Conservation (phyloP, 2,797 vertebrate genomes). For the Botia kubotai region DNA sequence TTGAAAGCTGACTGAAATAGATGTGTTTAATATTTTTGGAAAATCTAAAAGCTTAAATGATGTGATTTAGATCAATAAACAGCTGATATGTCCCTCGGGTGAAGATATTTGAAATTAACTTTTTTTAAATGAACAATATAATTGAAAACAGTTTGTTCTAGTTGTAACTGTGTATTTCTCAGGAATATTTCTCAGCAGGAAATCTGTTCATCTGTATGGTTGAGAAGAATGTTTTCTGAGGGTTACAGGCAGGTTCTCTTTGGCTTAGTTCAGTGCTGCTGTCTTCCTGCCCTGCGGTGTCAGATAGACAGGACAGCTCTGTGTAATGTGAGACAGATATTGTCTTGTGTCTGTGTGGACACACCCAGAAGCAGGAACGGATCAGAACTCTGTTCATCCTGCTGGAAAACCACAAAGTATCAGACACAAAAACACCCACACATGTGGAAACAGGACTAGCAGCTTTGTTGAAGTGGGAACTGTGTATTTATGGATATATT, state of each 20-base stretch:
- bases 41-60: not conserved
- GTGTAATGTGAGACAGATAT: constrained; percentile 49
- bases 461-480: constrained; percentile 14
- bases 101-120: not conserved
- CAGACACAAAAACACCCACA: constrained; percentile 5
- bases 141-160: not conserved
- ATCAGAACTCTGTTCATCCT: constrained; percentile 6
- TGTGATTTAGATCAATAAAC: constrained; percentile 9
- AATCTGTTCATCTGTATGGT: constrained; percentile 4
- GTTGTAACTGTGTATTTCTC: not conserved
- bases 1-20: constrained; percentile 27
- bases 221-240: constrained; percentile 6
- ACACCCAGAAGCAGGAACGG: constrained; percentile 43
- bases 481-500: constrained; percentile 1
- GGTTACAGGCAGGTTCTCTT: not conserved
- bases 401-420: not conserved
- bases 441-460: constrained; percentile 2
- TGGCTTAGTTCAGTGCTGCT: constrained; percentile 32
- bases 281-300: constrained; percentile 41
- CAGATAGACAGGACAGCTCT: constrained; percentile 4
- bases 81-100: too few relatives aligned
- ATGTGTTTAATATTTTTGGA: constrained; percentile 12
- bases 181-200: not conserved
- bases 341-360: constrained; percentile 37
- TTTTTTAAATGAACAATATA: not conserved